Percentiles rank a stretch among this genome's conserved stretches.
Evolutionary conservation across 2,797 vertebrate genomes (phyloP).

Genomic region (Arctocebus calabarensis): DNA sequence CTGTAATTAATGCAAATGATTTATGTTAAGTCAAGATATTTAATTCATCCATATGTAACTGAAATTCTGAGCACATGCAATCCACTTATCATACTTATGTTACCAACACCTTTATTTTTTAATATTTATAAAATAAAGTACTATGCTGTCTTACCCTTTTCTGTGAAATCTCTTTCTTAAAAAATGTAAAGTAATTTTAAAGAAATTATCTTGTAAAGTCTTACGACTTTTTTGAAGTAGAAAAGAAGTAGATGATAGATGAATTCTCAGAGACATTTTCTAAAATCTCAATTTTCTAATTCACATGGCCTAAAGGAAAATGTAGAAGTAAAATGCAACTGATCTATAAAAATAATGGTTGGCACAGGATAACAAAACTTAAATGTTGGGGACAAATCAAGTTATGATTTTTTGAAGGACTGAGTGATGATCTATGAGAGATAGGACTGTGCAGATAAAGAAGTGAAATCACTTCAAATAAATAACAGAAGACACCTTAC

Average conservation of each 20-base stretch:
- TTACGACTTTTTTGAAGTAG: neutral
- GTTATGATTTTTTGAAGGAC: neutral
- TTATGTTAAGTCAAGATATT: neutral
- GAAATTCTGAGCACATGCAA: conserved; percentile 47
- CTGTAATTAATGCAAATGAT: conserved; percentile 50
- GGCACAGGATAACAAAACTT: neutral
- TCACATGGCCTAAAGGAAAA: neutral
- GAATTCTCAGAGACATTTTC: neutral
- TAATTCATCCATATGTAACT: conserved; percentile 41
- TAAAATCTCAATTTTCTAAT: neutral
- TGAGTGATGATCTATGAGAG: neutral
- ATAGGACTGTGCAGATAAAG: neutral
- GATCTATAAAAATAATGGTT: neutral
- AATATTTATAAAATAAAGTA: conserved; percentile 45
- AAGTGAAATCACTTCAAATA: neutral
- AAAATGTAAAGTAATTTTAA: conserved; percentile 38
- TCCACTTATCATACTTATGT: neutral
- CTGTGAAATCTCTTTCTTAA: conserved; percentile 12
- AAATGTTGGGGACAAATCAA: neutral
- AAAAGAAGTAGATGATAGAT: neutral
- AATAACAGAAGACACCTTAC: neutral
- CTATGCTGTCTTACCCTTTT: conserved; percentile 36
- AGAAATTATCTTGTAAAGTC: neutral
- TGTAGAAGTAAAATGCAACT: neutral
- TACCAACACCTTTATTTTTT: conserved; percentile 18